These are phyloP conservation scores for Pomatorhinus ruficollis DNA, from an alignment of 2,113 vertebrate genomes.

Conservation along the genomic window DNA sequence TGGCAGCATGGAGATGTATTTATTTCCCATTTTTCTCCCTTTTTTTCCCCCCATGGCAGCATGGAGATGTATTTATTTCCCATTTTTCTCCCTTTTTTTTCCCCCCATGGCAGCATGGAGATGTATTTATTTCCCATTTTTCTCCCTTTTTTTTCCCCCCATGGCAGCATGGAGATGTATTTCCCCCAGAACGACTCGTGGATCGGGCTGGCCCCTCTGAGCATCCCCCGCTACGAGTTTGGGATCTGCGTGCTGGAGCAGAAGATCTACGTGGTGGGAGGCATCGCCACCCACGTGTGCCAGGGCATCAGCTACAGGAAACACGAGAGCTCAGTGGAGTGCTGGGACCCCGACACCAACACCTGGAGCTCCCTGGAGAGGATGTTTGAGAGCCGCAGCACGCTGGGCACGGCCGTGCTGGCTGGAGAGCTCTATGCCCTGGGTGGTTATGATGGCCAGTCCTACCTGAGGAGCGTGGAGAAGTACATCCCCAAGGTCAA, in stretches of 20 bases:
- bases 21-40: too few relatives aligned
- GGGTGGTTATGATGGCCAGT: constrained; percentile 94
- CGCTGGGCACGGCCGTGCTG: constrained; percentile 89
- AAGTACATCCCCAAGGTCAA: constrained; percentile 93
- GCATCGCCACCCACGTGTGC: constrained; percentile 92
- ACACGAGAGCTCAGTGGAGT: constrained; percentile 93
- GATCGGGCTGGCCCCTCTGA: constrained; percentile 94
- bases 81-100: too few relatives aligned
- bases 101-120: too few relatives aligned
- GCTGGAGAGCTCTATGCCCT: constrained; percentile 94
- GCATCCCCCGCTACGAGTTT: constrained; percentile 92
- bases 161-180: constrained; percentile 90
- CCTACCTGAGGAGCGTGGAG: constrained; percentile 94
- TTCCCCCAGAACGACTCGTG: constrained; percentile 97
- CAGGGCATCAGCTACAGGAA: constrained; percentile 91
- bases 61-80: too few relatives aligned
- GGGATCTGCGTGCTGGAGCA: constrained; percentile 93
- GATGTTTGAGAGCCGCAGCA: constrained; percentile 94
- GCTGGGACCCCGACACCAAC: constrained; percentile 97
- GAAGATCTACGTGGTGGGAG: constrained; percentile 93
- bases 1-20: too few relatives aligned
- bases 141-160: too few relatives aligned
- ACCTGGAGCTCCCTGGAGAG: constrained; percentile 89
- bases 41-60: too few relatives aligned
- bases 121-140: too few relatives aligned